Base-by-base conservation (phyloP, 2,797 vertebrate species). In the Microchirus variegatus region DNA sequence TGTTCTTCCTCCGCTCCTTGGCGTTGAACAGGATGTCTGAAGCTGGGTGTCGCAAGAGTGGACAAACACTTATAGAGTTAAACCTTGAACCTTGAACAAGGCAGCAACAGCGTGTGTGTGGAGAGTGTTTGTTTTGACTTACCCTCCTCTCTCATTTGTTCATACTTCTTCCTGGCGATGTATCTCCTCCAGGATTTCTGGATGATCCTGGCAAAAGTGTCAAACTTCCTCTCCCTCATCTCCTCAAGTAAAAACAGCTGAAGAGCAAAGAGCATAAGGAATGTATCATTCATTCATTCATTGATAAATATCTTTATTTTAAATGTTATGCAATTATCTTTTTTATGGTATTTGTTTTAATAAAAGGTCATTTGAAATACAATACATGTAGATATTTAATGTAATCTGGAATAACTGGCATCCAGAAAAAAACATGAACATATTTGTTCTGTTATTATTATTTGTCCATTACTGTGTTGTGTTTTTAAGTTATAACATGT, bases 81-180 rank as follows among this genome's bases (percentile, higher is more conserved):
- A 11, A 40, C 18, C 11, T 38, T 5, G 4, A 22, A 10, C 7
- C 10, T 14, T 35, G 12, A 1, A 10, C 36, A 5, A 0, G 31
- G 12, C 10, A 0, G 13, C n/a, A 13, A 36, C 7, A 42, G 15
- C 11, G 13, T 26, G 6, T 40, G 1, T 4, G 2, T 0, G 1
- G 22, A 17, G 40, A 37, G 9, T 0, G 31, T 36, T 37, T 9
- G 3, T 43, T 16, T 12, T 42, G 7, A 70, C 93, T 93, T 82
- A 99, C 97, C 97, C 78, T 99, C 96, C 70, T 99, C 96, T 67
- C 97, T 90, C 97, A 99, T 99, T 89, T 97, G 94, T 63, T 98
- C 95, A 0, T 99, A 98, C 77, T 98, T 98, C 77, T 93, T 93
- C 64, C 93, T 76, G 26, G 97, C 96, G 0, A 97, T 69, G 53